Evolutionary conservation across 1,140 invertebrate genomes (phyloP).

Genomic region (Cydia pomonella): DNA sequence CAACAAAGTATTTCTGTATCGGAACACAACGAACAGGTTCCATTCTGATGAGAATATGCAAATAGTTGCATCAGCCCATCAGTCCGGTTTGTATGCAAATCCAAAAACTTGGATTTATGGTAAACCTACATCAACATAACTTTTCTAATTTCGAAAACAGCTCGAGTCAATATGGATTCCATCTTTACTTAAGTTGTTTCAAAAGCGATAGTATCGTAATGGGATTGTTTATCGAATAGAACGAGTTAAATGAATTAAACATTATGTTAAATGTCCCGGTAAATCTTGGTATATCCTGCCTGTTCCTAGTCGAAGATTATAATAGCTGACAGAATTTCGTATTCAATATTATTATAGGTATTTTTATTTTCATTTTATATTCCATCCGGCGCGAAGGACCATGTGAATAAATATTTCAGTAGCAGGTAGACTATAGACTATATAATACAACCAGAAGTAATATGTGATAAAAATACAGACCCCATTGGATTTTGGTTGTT

Average conservation of each 20-base stretch:
- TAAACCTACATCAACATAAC: not conserved
- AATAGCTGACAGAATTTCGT: not conserved
- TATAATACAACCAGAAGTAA: too few species aligned
- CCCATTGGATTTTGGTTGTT: too few species aligned
- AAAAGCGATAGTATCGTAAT: not conserved
- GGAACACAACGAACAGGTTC: not conserved
- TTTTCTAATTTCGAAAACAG: not conserved
- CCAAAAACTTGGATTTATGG: conserved; percentile 22
- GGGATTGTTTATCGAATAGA: conserved; percentile 19
- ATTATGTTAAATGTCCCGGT: conserved; percentile 8
- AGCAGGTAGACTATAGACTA: too few species aligned
- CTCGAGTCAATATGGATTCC: not conserved
- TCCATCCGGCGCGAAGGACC: not conserved
- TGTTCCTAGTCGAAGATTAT: not conserved
- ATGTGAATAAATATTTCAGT: not conserved
- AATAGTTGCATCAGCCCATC: conserved; percentile 63
- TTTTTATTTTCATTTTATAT: not conserved
- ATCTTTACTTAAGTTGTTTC: conserved; percentile 4
- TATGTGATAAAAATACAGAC: too few species aligned
- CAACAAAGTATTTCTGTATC: not conserved
- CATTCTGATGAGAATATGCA: conserved; percentile 26
- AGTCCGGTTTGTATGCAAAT: conserved; percentile 47
- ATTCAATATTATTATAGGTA: not conserved
- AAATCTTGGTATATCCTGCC: not conserved
- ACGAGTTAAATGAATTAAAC: conserved; percentile 14